Percentiles rank a stretch among this genome's conserved stretches.
phyloP scores from a whole-genome alignment of 2,113 vertebrate genomes.

The Thryonomys swinderianus region DNA sequence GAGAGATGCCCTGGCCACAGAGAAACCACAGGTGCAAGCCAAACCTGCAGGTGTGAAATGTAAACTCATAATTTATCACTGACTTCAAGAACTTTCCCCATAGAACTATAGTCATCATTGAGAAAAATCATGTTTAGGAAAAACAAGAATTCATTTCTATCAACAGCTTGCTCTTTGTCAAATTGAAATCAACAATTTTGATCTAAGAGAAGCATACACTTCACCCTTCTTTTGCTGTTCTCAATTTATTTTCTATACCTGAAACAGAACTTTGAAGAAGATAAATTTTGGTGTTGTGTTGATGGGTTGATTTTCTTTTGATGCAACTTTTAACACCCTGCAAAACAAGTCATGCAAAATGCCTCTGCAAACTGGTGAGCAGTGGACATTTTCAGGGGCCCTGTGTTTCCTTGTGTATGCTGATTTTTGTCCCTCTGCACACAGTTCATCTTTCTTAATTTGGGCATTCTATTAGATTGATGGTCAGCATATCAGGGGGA shows the following conservation, averaged over 20 bases:
- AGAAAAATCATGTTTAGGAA: constrained; percentile 54
- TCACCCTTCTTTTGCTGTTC: background rate
- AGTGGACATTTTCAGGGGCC: background rate
- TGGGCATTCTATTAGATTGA: background rate
- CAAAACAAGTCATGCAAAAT: background rate
- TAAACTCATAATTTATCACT: background rate
- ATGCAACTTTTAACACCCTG: background rate
- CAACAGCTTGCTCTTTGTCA: constrained; percentile 3
- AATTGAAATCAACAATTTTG: constrained; percentile 60
- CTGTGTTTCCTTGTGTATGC: rapidly evolving
- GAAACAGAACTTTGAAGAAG: constrained; percentile 7
- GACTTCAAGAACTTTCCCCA: background rate
- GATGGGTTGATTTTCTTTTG: background rate
- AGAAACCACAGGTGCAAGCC: background rate
- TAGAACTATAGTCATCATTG: background rate
- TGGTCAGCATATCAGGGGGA: background rate
- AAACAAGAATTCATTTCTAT: constrained; percentile 39
- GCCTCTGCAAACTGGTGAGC: background rate
- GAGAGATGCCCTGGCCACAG: background rate
- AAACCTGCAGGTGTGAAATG: background rate
- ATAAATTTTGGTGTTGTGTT: background rate
- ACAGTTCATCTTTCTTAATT: background rate
- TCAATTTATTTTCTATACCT: constrained; percentile 8
- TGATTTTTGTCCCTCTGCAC: background rate
- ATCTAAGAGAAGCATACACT: background rate